A percentile compares a stretch with the other conserved stretches of the same genome.
Conservation (phyloP, 2,888 invertebrate genomes). For the Osmoderma eremita region DNA sequence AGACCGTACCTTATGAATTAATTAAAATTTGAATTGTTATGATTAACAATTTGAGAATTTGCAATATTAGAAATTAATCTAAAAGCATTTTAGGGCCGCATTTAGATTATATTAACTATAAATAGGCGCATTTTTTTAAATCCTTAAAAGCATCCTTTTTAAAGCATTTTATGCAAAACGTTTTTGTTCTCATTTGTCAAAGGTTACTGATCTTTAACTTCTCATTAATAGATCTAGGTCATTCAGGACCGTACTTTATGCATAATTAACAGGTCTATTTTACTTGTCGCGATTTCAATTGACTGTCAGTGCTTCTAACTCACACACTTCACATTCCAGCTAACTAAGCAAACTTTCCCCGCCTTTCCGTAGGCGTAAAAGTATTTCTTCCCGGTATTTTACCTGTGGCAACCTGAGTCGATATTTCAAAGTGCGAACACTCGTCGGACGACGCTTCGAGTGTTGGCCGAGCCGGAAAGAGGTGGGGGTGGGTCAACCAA, state of each 20-base stretch:
- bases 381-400: constrained; percentile 28
- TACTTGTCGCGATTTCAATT: neutral
- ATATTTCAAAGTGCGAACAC: constrained; percentile 42
- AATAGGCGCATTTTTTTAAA: no score
- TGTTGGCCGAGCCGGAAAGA: constrained; percentile 6
- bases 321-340: neutral
- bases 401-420: constrained; percentile 29
- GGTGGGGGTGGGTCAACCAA: constrained; percentile 50
- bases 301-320: neutral
- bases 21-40: no score
- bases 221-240: neutral
- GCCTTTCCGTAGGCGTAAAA: neutral
- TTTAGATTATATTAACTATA: no score
- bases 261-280: constrained; percentile 8
- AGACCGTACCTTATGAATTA: no score
- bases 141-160: no score
- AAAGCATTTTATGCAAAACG: no score
- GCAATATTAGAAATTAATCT: no score
- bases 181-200: no score
- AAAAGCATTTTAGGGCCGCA: no score
- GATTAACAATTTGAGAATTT: no score
- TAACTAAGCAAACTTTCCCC: neutral
- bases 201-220: no score
- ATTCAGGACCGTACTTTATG: constrained; percentile 6
- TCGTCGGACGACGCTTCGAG: constrained; percentile 23